A percentile compares a stretch with the other conserved stretches of the same genome.
phyloP scores from a whole-genome alignment of 2,113 vertebrate species.

The Muscicapa adusta region DNA sequence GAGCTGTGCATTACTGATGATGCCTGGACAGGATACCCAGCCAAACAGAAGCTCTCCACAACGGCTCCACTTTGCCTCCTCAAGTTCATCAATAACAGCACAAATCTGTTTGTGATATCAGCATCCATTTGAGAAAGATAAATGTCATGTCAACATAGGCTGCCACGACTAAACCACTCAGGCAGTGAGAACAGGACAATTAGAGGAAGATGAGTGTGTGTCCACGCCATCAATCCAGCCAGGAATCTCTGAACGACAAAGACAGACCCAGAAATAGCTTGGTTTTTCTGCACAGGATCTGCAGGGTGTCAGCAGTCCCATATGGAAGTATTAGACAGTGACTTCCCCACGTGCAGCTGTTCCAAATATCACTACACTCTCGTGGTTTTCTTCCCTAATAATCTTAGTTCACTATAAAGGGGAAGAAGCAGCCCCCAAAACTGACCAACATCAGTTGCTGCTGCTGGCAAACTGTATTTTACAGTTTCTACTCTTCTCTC shows the following conservation, averaged over 20 bases:
- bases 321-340: background rate
- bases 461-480: background rate
- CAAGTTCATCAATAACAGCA: background rate
- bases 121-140: background rate
- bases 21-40: background rate
- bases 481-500: background rate
- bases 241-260: background rate
- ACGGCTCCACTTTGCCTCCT: background rate
- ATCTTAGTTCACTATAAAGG: background rate
- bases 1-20: background rate
- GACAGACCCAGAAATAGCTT: background rate
- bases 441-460: background rate
- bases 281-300: background rate
- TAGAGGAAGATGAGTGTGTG: background rate
- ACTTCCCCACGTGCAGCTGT: background rate
- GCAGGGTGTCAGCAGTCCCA: slow-evolving; percentile 6
- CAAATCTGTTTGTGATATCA: slow-evolving; percentile 1
- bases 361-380: background rate
- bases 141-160: background rate
- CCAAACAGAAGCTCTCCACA: slow-evolving; percentile 7
- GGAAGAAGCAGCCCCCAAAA: background rate
- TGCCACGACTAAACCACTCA: background rate
- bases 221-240: background rate
- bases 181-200: background rate
- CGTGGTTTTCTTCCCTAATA: accelerated